phyloP scores from a whole-genome alignment of 2,113 vertebrate species.

The Crocuta crocuta region DNA sequence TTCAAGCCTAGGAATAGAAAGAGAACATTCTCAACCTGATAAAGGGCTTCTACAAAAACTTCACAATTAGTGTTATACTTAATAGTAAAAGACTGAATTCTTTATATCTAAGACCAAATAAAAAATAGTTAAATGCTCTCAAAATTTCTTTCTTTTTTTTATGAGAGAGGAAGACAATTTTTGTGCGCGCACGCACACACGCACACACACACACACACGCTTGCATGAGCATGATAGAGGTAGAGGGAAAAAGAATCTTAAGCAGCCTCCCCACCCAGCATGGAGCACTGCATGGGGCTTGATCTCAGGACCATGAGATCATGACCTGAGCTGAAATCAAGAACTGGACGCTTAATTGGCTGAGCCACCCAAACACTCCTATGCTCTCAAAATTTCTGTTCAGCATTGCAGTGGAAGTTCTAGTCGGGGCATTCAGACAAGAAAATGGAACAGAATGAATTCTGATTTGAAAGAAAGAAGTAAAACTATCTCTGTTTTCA shows the following conservation, averaged over 20 bases:
- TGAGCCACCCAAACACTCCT: neutral
- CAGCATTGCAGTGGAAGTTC: neutral
- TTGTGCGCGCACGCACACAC: too few relatives aligned
- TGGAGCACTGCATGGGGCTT: too few relatives aligned
- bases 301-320: too few relatives aligned
- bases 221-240: too few relatives aligned
- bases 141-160: neutral
- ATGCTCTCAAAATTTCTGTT: neutral
- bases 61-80: neutral
- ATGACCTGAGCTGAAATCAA: too few relatives aligned
- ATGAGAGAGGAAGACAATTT: too few relatives aligned
- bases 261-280: too few relatives aligned
- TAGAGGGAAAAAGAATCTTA: too few relatives aligned
- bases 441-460: neutral
- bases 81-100: neutral
- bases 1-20: neutral
- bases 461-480: neutral
- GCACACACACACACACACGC: too few relatives aligned
- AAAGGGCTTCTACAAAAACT: neutral
- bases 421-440: neutral
- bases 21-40: neutral
- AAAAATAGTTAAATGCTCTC: neutral
- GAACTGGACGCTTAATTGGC: too few relatives aligned
- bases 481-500: neutral
- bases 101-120: neutral